Base-by-base conservation (phyloP, 2,888 invertebrate genomes). In the Colostygia pectinataria region DNA sequence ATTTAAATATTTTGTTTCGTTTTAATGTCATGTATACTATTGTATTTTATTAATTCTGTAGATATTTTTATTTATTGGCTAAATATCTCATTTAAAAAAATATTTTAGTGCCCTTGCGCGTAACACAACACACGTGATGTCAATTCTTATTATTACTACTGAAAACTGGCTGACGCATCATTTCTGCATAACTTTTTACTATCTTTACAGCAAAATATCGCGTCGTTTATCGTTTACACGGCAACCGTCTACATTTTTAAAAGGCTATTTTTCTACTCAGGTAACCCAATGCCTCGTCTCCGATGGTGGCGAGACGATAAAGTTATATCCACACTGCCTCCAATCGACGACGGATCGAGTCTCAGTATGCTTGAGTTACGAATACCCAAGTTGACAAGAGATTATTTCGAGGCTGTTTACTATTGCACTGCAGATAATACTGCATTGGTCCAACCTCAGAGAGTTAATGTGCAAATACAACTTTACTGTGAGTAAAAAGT, bases 401-500 rank as follows among this genome's bases (percentile, higher is more conserved):
- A 91, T n/a, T 94, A 94, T 75, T 91, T 93, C 42, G 92, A 94
- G 59, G 92, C 93, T 1, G 91, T 93, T 3, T 94, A 93, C 77
- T 93, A 93, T n/a, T 95, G 95, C 70, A 93, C 94, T 59, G 95
- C 94, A 2, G 93, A 93, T 68, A 95, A 95, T 72, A 94, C 94
- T 34, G 91, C 92, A 36, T 82, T 94, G 53, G 94, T 94, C 20
- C 92, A 93, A 3, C 94, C 95, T 0, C 80, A 93, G 54, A 90
- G 93, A 20, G 92, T 93, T 45, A 91, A 92, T 50, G 92, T 95
- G 45, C 93, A 93, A 63, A 91, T 95, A 58, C 93, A 94, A 68
- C 91, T 95, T 80, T 92, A 93, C 75, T 88, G 91, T 91, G 57
- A 90, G 95, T 92, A 31, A 8, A 32, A 28, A 15, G 8, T 14